Evolutionary conservation across 2,888 invertebrate species (phyloP), one percentile per base, ranked within the genome.

Genomic region (Lasioglossum lativentre): DNA sequence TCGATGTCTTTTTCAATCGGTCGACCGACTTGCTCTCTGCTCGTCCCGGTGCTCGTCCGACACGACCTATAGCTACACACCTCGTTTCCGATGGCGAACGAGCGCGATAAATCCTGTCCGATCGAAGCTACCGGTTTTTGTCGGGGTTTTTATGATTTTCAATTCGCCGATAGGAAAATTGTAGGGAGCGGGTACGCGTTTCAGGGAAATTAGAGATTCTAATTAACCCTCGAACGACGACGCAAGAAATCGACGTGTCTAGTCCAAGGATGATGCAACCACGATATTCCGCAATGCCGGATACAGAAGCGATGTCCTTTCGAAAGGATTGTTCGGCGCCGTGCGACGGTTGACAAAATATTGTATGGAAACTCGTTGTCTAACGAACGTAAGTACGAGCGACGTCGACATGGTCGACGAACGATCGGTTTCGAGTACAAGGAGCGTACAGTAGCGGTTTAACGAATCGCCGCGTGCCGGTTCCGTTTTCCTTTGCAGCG

Each of bases 1-100:
- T 45, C 88, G 75, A 83, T 81, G 81, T 87, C 85, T 87, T 82
- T 89, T 86, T 89, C 87, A 63, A 42, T 82, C 73, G 68, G n/a
- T 70, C 88, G 83, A 82, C 81, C 83, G 80, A 82, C 83, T 82
- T 86, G 74, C 47, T 66, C 47, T 66, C 47, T 27, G 45, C 45
- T 8, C 66, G 34, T 66, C 66, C 2, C 23, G 52, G 23, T 52
- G 59, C 59, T 59, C 4, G 14, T 59, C 66, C 19, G 34, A 3
- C 66, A 10, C 34, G 34, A 66, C 66, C 66, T 27, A 16, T 63
- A 63, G 27, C 66, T 19, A 4, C 19, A 23, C 34, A 19, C 34
- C 66, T 34, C 66, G 66, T 66, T 66, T 40, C 38, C 30, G 56
- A 56, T 38, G 30, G n/a, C 56, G 66, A 72, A 45, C 74, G 27